Evolutionary conservation across 2,113 vertebrate species (phyloP), one percentile per base, ranked within the genome.

Genomic region (Notothenia rossii): DNA sequence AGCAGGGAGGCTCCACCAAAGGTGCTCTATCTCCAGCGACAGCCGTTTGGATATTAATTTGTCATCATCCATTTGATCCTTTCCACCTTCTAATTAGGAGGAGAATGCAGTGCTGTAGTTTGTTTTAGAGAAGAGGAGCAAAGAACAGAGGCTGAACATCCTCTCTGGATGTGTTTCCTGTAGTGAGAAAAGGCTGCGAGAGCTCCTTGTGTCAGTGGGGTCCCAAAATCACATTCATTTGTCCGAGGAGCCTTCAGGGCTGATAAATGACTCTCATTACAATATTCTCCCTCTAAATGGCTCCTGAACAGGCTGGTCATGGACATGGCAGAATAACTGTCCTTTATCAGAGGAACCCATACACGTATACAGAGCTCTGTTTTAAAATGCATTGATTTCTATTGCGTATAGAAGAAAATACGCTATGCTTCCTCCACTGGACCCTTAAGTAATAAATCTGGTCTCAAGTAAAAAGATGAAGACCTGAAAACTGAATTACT

Each of bases 51-150:
- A 87, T 66, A 70, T 88, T 83, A 63, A 86, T 89, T 87, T 87
- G 74, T 90, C 78, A 85, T 74, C 81, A 74, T 82, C 72, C 72
- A 64, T 82, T 79, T 75, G 65, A 86, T 70, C 56, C 64, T 51
- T 45, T 80, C 58, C 81, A 70, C 77, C 79, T 88, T 85, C 75
- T 91, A 84, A 91, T 90, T 86, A 88, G 84, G 67, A 86, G 40
- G 50, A 79, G 63, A 83, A 83, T 62, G 79, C 72, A 77, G 48
- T 69, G 78, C 83, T 69, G 40, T 22, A n/a, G 43, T 49, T 69
- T 61, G 45, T 51, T 64, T 11, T 10, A 65, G 65, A 45, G 79
- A 70, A 74, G 29, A 59, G 51, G 49, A 43, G 50, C 20, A 62
- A 13, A 82, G 73, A 86, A 82, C 70, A 67, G 77, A 83, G 71